Evolutionary conservation across 2,797 vertebrate species (phyloP).

Genomic region (Peromyscus aztecus): DNA sequence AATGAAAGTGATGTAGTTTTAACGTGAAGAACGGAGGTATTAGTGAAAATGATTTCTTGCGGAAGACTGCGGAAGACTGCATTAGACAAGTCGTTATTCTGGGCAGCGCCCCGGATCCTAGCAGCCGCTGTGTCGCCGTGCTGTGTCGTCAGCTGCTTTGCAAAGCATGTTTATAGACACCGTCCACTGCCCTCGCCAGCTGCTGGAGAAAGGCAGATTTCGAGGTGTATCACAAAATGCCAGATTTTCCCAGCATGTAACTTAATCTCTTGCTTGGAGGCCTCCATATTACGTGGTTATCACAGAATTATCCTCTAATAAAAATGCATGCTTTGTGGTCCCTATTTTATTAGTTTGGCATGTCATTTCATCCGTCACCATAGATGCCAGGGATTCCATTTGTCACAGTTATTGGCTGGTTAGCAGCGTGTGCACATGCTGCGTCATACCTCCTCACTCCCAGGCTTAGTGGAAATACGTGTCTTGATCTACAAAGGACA

Average conservation of each 20-base stretch:
- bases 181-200: slow-evolving; percentile 80
- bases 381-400: slow-evolving; percentile 81
- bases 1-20: slow-evolving; percentile 58
- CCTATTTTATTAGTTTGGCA: slow-evolving; percentile 87
- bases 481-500: slow-evolving; percentile 68
- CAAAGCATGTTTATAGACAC: slow-evolving; percentile 80
- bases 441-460: slow-evolving; percentile 61
- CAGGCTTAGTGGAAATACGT: slow-evolving; percentile 69
- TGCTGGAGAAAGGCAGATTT: slow-evolving; percentile 80
- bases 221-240: slow-evolving; percentile 87
- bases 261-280: slow-evolving; percentile 89
- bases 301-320: slow-evolving; percentile 86
- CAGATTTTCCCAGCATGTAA: slow-evolving; percentile 88
- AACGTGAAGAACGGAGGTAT: neutral
- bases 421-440: slow-evolving; percentile 64
- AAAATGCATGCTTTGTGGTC: slow-evolving; percentile 85
- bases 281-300: slow-evolving; percentile 86
- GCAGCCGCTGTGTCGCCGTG: neutral
- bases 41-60: slow-evolving; percentile 72
- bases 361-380: slow-evolving; percentile 83
- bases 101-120: slow-evolving; percentile 33
- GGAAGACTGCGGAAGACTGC: slow-evolving; percentile 51
- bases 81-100: slow-evolving; percentile 8
- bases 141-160: slow-evolving; percentile 66
- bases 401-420: slow-evolving; percentile 83